phyloP scores from a whole-genome alignment of 2,888 invertebrate species.

The Catotricha subobsoleta region DNA sequence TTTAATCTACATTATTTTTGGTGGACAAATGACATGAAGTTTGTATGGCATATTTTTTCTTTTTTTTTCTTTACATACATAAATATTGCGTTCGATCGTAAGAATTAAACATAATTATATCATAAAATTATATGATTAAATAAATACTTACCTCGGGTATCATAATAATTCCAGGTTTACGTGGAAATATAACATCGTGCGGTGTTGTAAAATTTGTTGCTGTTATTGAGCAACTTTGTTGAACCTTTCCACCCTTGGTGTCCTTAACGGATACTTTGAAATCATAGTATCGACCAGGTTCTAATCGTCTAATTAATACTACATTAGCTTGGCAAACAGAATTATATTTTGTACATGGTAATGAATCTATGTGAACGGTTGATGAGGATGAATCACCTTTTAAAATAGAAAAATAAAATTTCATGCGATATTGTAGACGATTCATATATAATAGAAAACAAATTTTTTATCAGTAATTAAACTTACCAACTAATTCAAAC shows the following conservation, averaged over 20 bases:
- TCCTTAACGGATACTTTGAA: constrained; percentile 56
- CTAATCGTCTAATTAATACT: constrained; percentile 53
- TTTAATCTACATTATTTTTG: too few relatives aligned
- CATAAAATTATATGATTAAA: too few relatives aligned
- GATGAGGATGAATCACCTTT: constrained; percentile 50
- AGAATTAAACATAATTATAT: too few relatives aligned
- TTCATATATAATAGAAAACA: background rate
- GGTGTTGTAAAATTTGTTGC: constrained; percentile 73
- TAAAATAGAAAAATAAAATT: background rate
- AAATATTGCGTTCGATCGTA: too few relatives aligned
- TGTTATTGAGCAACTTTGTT: constrained; percentile 59
- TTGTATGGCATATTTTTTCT: too few relatives aligned
- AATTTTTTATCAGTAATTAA: background rate
- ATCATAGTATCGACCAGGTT: constrained; percentile 68
- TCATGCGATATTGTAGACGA: background rate
- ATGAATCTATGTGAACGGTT: constrained; percentile 57
- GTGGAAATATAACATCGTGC: constrained; percentile 65
- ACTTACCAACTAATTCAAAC: constrained; percentile 54
- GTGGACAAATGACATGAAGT: too few relatives aligned
- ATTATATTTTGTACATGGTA: constrained; percentile 72
- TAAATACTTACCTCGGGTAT: constrained; percentile 49
- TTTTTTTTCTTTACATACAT: too few relatives aligned
- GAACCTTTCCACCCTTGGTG: constrained; percentile 56
- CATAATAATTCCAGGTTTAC: constrained; percentile 56
- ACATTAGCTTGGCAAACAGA: constrained; percentile 81